Percentiles rank a stretch among this genome's conserved stretches.
phyloP scores from a whole-genome alignment of 2,888 invertebrate genomes.

The Odontomyia ornata region DNA sequence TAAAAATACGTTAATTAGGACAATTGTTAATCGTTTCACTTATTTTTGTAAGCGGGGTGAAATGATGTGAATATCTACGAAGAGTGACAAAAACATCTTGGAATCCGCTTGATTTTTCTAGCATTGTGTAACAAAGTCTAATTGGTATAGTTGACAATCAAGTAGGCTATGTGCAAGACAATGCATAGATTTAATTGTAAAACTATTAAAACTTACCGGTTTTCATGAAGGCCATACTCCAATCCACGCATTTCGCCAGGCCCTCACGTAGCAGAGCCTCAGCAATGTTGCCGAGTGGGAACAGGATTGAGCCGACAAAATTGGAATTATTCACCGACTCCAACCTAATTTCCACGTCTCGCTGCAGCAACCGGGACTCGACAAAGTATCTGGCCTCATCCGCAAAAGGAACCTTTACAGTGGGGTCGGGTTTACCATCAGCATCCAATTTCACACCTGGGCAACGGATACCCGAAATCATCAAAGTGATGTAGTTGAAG shows the following conservation, averaged over 20 bases:
- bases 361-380: slow-evolving; percentile 89
- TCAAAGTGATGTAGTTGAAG: slow-evolving; percentile 90
- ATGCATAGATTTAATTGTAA: slow-evolving; percentile 29
- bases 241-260: slow-evolving; percentile 92
- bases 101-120: slow-evolving; percentile 52
- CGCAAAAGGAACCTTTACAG: slow-evolving; percentile 73
- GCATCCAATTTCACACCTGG: slow-evolving; percentile 82
- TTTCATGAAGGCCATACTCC: slow-evolving; percentile 86
- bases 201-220: slow-evolving; percentile 65
- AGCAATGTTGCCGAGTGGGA: slow-evolving; percentile 93
- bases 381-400: slow-evolving; percentile 95
- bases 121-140: slow-evolving; percentile 48
- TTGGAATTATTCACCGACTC: slow-evolving; percentile 94
- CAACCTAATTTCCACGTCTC: slow-evolving; percentile 87
- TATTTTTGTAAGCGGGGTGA: slow-evolving; percentile 61
- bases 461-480: slow-evolving; percentile 93
- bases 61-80: slow-evolving; percentile 56
- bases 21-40: slow-evolving; percentile 2
- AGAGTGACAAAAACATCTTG: slow-evolving; percentile 59
- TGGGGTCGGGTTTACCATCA: slow-evolving; percentile 76
- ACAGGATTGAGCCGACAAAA: slow-evolving; percentile 91
- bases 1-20: not conserved
- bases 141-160: slow-evolving; percentile 23
- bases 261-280: slow-evolving; percentile 90
- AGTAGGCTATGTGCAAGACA: slow-evolving; percentile 44